A percentile compares a stretch with the other conserved stretches of the same genome.
These are phyloP conservation scores for Myopa testacea DNA, from an alignment of 2,888 invertebrate genomes.

Conservation along the genomic window DNA sequence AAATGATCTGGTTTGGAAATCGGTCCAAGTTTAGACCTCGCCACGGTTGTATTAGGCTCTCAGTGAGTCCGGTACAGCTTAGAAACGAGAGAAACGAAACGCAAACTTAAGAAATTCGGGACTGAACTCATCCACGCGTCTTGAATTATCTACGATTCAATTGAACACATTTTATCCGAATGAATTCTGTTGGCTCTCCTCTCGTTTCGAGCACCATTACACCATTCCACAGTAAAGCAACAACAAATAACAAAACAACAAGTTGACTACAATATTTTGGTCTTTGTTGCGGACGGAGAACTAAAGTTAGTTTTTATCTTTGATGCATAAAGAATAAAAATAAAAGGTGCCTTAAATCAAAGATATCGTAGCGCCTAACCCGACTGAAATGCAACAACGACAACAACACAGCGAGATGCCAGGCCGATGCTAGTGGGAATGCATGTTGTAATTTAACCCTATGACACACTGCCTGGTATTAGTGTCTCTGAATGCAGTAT, in stretches of 20 bases:
- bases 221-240: too few species aligned
- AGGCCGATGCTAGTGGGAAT: conserved; percentile 50
- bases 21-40: too few species aligned
- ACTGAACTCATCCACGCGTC: too few species aligned
- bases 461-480: conserved; percentile 58
- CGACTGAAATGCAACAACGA: neutral
- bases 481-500: conserved; percentile 57
- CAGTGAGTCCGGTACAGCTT: too few species aligned
- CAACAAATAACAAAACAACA: too few species aligned
- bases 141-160: neutral
- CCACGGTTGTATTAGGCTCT: too few species aligned
- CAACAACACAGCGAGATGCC: neutral
- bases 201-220: too few species aligned
- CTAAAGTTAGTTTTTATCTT: conserved; percentile 23
- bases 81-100: too few species aligned
- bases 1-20: too few species aligned
- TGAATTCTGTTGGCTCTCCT: neutral
- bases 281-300: too few species aligned
- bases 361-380: conserved; percentile 1
- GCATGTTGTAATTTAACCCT: conserved; percentile 60
- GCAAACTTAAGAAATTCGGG: too few species aligned
- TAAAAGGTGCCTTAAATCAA: neutral
- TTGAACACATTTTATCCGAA: neutral
- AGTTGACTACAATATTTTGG: too few species aligned
- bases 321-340: neutral